Conservation (phyloP, 2,113 vertebrate species). For the Arenaria interpres region DNA sequence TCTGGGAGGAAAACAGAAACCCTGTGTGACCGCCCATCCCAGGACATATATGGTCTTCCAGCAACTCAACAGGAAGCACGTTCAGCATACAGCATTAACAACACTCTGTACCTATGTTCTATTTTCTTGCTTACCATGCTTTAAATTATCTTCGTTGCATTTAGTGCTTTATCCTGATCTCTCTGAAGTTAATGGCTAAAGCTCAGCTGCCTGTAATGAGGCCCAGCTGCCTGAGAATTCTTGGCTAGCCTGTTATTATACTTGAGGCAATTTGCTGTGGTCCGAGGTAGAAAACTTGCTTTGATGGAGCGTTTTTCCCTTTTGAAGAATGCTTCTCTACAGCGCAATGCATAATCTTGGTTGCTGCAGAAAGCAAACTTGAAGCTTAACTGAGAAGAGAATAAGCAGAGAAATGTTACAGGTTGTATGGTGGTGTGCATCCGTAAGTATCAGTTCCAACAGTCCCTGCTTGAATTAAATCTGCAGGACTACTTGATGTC, state of each 20-base stretch:
- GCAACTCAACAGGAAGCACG: neutral
- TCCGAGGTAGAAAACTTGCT: constrained; percentile 7
- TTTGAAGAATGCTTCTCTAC: neutral
- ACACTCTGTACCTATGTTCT: neutral
- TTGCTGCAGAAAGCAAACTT: neutral
- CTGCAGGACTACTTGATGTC: neutral
- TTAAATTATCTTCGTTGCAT: neutral
- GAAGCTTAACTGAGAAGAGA: neutral
- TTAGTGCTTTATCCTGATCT: neutral
- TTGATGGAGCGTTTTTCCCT: neutral
- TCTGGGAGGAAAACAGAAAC: neutral
- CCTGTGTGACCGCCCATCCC: neutral
- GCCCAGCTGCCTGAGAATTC: neutral
- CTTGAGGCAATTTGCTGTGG: constrained; percentile 5
- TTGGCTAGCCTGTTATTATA: neutral
- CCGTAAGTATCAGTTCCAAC: neutral
- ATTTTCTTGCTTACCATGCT: constrained; percentile 8
- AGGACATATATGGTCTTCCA: neutral
- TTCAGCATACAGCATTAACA: neutral
- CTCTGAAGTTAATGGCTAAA: constrained; percentile 38
- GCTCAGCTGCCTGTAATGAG: neutral
- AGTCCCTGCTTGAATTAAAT: neutral
- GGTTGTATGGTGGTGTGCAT: neutral
- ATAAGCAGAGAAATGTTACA: neutral
- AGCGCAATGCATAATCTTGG: neutral